Evolutionary conservation across 2,888 invertebrate species (phyloP).

Genomic region (Stenotaenia linearis): DNA sequence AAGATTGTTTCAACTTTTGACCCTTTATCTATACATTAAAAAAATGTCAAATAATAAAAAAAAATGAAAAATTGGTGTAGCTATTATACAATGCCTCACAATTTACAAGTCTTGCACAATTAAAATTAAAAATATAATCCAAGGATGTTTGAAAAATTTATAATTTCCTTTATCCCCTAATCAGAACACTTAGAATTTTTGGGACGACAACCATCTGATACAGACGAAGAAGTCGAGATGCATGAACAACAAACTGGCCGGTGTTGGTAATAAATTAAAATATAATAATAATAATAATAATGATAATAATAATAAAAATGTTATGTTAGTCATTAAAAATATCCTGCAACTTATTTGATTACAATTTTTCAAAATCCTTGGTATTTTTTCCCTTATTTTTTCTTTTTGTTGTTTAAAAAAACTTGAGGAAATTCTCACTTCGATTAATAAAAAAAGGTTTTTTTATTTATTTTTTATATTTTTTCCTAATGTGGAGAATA

Average conservation of each 20-base stretch:
- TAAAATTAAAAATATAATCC: not conserved
- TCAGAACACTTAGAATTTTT: not conserved
- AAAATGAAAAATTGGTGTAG: slow-evolving; percentile 13
- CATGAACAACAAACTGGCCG: not conserved
- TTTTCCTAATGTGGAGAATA: slow-evolving; percentile 7
- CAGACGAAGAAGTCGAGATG: slow-evolving; percentile 6
- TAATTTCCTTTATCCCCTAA: not conserved
- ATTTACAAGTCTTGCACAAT: slow-evolving; percentile 7
- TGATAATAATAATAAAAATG: not conserved
- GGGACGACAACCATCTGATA: not conserved
- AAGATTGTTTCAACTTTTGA: slow-evolving; percentile 15
- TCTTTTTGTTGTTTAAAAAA: not conserved
- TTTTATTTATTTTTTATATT: not conserved
- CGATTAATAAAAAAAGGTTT: not conserved
- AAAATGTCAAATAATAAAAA: slow-evolving; percentile 18
- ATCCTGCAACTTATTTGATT: not conserved
- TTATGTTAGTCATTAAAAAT: not conserved
- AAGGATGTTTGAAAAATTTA: slow-evolving; percentile 6
- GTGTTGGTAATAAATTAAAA: not conserved
- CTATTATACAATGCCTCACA: slow-evolving; percentile 15
- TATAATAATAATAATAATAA: not conserved
- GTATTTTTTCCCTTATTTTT: not conserved
- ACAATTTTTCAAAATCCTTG: slow-evolving; percentile 6
- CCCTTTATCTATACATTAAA: slow-evolving; percentile 32
- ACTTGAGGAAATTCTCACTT: not conserved